A percentile compares a stretch with the other conserved stretches of the same genome.
These are phyloP conservation scores for Cavia aperea DNA, from an alignment of 2,113 vertebrate species.

Conservation along the genomic window DNA sequence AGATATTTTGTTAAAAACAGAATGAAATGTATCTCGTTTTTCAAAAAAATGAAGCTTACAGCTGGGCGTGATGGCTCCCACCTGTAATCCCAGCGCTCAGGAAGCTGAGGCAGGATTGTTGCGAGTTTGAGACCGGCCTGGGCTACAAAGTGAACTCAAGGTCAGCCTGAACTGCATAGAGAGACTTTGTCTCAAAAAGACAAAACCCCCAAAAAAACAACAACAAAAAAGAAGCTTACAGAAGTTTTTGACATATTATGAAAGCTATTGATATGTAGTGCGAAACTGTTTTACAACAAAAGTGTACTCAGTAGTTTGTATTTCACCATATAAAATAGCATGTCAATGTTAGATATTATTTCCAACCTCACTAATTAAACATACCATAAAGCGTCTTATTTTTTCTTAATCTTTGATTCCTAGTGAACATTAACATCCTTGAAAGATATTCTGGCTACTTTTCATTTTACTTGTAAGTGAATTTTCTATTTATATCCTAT, in stretches of 20 bases:
- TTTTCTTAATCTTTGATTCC: constrained; percentile 6
- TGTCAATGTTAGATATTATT: background rate
- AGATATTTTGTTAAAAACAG: background rate
- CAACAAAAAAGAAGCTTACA: background rate
- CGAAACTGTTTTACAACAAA: background rate
- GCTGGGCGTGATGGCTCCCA: too few relatives aligned
- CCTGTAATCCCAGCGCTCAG: too few relatives aligned
- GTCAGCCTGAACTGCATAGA: too few relatives aligned
- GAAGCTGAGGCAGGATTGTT: too few relatives aligned
- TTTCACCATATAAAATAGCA: background rate
- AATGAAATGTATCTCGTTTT: background rate
- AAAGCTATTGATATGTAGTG: background rate
- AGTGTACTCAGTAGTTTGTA: background rate
- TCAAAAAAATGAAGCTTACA: background rate
- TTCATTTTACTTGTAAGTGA: background rate
- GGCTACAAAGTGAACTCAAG: too few relatives aligned
- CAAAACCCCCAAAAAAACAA: too few relatives aligned
- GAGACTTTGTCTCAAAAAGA: too few relatives aligned
- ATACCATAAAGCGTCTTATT: background rate
- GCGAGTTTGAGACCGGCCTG: too few relatives aligned
- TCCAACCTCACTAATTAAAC: constrained; percentile 1
- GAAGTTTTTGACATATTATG: background rate
- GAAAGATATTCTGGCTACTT: constrained; percentile 2
- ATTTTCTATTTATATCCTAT: constrained; percentile 17
- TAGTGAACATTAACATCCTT: background rate